Evolutionary conservation across 2,113 vertebrate genomes (phyloP).

Genomic region (Clarias macrocephalus): DNA sequence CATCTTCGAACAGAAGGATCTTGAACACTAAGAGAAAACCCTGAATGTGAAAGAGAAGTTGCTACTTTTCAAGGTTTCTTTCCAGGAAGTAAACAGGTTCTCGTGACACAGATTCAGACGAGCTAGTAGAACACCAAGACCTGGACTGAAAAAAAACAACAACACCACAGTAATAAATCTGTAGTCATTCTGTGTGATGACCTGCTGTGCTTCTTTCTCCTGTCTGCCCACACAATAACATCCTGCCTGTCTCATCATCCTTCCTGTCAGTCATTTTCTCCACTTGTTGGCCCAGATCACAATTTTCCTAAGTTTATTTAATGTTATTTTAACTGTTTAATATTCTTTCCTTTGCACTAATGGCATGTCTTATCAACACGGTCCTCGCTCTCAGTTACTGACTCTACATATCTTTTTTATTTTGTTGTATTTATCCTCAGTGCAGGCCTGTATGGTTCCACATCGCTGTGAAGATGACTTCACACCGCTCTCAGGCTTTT

Average conservation of each 20-base stretch:
- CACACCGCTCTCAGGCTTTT: background rate
- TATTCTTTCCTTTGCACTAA: background rate
- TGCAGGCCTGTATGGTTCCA: background rate
- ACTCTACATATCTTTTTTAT: background rate
- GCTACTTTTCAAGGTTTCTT: background rate
- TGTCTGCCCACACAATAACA: conserved; percentile 3
- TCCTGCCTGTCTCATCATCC: conserved; percentile 6
- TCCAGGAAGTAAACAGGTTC: conserved; percentile 1
- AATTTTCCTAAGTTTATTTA: background rate
- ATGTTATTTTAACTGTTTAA: background rate
- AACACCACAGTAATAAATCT: background rate
- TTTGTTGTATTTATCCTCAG: background rate
- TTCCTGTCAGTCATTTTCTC: conserved; percentile 21
- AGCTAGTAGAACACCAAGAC: conserved; percentile 11
- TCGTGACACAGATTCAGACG: background rate
- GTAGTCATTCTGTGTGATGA: background rate
- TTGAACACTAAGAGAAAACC: conserved; percentile 58
- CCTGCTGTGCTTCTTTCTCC: conserved; percentile 19
- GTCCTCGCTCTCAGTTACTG: background rate
- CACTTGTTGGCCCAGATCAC: background rate
- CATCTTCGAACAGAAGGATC: conserved; percentile 77
- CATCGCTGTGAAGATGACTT: background rate
- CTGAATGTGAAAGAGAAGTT: background rate
- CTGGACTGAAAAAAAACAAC: background rate
- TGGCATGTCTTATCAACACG: background rate